These are phyloP conservation scores for Lepus americanus DNA, from an alignment of 2,113 vertebrate species.

Conservation along the genomic window DNA sequence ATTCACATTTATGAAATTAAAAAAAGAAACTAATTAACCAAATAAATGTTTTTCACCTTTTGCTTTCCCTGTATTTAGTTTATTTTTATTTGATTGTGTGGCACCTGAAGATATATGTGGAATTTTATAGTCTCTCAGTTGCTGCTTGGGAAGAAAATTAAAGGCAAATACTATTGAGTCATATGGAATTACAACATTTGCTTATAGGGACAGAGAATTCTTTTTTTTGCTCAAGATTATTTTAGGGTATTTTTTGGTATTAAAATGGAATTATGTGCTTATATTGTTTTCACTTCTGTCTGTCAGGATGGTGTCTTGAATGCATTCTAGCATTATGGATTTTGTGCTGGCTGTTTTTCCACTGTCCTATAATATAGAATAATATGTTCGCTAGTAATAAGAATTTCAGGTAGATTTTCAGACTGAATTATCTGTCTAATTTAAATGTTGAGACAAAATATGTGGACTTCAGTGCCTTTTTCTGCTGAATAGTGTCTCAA, in stretches of 20 bases:
- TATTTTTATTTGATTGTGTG: conserved; percentile 18
- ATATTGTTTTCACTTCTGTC: conserved; percentile 48
- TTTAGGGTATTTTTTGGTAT: conserved; percentile 17
- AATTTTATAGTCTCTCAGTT: conserved; percentile 48
- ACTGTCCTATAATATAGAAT: not conserved
- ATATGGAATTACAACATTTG: conserved; percentile 13
- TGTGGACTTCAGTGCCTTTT: not conserved
- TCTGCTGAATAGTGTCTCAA: not conserved
- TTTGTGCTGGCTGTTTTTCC: conserved; percentile 28
- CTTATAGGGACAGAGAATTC: not conserved
- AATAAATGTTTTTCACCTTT: not conserved
- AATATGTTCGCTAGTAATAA: not conserved
- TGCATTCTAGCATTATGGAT: not conserved
- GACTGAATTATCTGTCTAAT: not conserved
- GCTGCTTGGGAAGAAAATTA: conserved; percentile 52
- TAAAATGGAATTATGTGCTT: conserved; percentile 56
- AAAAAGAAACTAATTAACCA: not conserved
- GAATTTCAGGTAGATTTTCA: conserved; percentile 27
- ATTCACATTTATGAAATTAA: too few relatives aligned
- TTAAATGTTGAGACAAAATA: conserved; percentile 41
- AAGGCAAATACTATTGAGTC: not conserved
- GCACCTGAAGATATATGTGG: not conserved
- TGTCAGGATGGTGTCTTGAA: conserved; percentile 37
- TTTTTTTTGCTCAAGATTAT: conserved; percentile 47
- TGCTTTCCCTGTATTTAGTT: not conserved